A percentile compares a stretch with the other conserved stretches of the same genome.
These are phyloP conservation scores for Conomelus anceps DNA, from an alignment of 2,888 invertebrate species.

Conservation along the genomic window DNA sequence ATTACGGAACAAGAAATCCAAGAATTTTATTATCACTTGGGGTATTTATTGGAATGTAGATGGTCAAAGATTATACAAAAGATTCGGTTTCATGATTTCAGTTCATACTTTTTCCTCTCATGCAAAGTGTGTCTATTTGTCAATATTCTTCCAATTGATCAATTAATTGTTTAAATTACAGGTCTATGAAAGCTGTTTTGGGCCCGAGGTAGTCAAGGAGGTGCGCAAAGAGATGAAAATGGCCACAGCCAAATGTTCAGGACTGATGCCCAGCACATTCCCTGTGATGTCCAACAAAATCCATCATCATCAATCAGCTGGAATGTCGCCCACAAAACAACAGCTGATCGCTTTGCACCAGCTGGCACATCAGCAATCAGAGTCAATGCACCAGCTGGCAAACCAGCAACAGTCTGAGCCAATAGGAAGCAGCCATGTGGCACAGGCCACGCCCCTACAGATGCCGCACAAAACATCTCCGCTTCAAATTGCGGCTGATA, in stretches of 20 bases:
- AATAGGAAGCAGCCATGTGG: conserved; percentile 9
- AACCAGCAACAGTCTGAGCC: background rate
- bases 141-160: background rate
- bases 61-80: too few species aligned
- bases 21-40: too few species aligned
- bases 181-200: conserved; percentile 67
- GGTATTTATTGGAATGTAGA: too few species aligned
- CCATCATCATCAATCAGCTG: conserved; percentile 13
- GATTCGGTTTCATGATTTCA: background rate
- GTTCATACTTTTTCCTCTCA: background rate
- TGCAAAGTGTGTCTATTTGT: background rate
- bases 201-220: conserved; percentile 58
- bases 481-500: conserved; percentile 39
- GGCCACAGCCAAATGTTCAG: conserved; percentile 56
- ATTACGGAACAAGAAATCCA: too few species aligned
- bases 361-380: conserved; percentile 24
- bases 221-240: conserved; percentile 60
- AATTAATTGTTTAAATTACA: conserved; percentile 36
- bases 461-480: background rate
- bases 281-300: background rate
- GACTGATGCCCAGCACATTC: conserved; percentile 25
- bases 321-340: background rate
- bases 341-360: conserved; percentile 7
- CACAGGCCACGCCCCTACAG: background rate
- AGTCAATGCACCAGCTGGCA: conserved; percentile 14